These are phyloP conservation scores for Callipepla squamata DNA, from an alignment of 2,113 vertebrate species.

Conservation along the genomic window DNA sequence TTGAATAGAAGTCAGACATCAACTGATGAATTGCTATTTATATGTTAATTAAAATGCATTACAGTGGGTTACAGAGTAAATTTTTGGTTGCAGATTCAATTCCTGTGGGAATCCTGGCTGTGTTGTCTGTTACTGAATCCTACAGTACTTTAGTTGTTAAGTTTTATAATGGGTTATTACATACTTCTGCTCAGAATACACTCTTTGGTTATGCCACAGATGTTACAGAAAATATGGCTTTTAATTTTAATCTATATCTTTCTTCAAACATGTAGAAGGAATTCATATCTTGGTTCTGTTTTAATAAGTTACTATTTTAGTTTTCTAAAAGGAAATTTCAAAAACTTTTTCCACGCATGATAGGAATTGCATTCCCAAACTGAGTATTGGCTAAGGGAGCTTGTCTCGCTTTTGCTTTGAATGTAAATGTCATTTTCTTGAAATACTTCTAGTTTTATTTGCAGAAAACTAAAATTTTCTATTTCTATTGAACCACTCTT, in stretches of 20 bases:
- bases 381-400: not conserved
- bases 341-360: not conserved
- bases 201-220: not conserved
- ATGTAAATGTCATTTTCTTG: not conserved
- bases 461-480: not conserved
- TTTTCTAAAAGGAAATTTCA: not conserved
- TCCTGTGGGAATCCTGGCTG: not conserved
- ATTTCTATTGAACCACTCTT: not conserved
- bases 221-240: not conserved
- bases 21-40: not conserved
- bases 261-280: not conserved
- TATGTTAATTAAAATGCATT: not conserved
- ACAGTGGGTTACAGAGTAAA: not conserved
- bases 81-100: not conserved
- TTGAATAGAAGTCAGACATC: not conserved
- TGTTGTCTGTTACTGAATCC: not conserved
- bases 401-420: not conserved
- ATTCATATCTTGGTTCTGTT: not conserved
- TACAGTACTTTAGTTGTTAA: not conserved
- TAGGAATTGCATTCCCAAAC: not conserved
- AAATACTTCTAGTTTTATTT: fast-evolving
- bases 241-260: not conserved
- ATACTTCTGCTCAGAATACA: not conserved
- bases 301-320: not conserved
- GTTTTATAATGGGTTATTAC: not conserved